phyloP scores from a whole-genome alignment of 2,797 vertebrate species.

The Benthosema pterotum region DNA sequence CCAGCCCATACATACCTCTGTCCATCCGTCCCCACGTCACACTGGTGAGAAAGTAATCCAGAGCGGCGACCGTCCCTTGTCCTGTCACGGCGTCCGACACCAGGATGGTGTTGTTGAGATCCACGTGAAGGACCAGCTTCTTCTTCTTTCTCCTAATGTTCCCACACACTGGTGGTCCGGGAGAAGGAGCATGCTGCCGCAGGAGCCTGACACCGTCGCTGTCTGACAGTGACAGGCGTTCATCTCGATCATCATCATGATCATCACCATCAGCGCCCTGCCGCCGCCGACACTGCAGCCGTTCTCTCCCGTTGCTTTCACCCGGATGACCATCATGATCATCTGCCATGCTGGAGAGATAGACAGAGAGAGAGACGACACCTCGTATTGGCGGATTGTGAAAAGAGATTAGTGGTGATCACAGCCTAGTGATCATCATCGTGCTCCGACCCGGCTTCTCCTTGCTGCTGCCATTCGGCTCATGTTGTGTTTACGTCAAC shows the following conservation, averaged over 20 bases:
- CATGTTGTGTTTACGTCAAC: no score
- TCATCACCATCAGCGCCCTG: not conserved
- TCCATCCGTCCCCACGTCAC: slow-evolving; percentile 84
- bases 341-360: slow-evolving; percentile 44
- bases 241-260: no score
- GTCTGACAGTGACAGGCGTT: no score
- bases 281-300: not conserved
- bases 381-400: no score
- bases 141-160: slow-evolving; percentile 19
- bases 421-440: no score
- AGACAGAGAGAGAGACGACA: no score
- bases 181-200: no score
- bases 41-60: slow-evolving; percentile 83
- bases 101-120: slow-evolving; percentile 89
- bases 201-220: no score
- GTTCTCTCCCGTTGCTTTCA: slow-evolving; percentile 3
- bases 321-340: not conserved
- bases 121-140: slow-evolving; percentile 86
- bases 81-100: slow-evolving; percentile 81
- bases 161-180: no score
- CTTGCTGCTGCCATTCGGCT: not conserved
- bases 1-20: no score
- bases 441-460: slow-evolving; percentile 8
- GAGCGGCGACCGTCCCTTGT: slow-evolving; percentile 80
- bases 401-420: not conserved